phyloP scores from a whole-genome alignment of 2,888 invertebrate species.

The Rhopalosiphum nymphaeae region DNA sequence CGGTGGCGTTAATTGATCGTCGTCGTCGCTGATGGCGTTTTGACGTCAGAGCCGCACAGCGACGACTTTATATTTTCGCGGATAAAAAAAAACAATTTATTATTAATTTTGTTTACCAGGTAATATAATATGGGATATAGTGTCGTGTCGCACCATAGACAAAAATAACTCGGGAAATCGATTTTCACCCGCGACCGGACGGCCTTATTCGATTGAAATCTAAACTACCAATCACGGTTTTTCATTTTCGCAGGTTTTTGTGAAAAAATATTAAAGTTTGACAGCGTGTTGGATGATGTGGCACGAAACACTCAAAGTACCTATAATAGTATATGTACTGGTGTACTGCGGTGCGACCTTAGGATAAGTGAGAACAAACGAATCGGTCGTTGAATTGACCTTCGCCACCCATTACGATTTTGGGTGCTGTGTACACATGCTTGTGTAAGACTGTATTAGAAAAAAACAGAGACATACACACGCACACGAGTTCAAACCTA shows the following conservation, averaged over 20 bases:
- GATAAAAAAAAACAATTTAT: constrained; percentile 12
- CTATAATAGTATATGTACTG: neutral
- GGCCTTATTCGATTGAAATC: neutral
- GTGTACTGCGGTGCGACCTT: neutral
- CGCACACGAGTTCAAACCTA: neutral
- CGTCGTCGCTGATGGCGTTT: neutral
- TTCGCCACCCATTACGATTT: neutral
- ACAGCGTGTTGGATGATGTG: neutral
- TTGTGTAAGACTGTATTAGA: neutral
- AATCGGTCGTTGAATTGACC: neutral
- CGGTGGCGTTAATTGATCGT: neutral
- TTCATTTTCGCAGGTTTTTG: neutral
- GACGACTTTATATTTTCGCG: neutral
- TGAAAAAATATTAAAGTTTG: neutral
- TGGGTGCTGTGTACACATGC: neutral
- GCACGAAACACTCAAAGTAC: neutral
- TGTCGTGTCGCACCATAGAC: neutral
- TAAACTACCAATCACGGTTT: neutral
- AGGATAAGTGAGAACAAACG: neutral
- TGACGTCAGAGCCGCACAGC: neutral
- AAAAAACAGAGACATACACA: neutral
- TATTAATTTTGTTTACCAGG: constrained; percentile 4
- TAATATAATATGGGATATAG: neutral
- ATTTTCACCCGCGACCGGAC: neutral
- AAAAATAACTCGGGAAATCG: neutral